phyloP scores from a whole-genome alignment of 2,113 vertebrate species.

The Cottus gobio region DNA sequence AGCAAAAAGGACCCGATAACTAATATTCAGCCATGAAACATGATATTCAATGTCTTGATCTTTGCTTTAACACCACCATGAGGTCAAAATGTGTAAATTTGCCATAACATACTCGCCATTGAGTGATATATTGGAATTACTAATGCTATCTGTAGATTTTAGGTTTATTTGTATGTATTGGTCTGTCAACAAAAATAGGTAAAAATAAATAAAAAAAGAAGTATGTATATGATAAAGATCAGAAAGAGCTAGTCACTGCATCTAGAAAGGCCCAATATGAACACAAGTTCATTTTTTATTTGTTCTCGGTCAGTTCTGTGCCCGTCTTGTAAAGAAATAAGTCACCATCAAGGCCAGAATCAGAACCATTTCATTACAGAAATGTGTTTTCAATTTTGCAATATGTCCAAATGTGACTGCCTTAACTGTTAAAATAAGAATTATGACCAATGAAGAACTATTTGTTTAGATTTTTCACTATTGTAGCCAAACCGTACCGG shows the following conservation, averaged over 20 bases:
- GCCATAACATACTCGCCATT: background rate
- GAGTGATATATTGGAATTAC: background rate
- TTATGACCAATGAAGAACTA: no score
- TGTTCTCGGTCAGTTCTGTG: background rate
- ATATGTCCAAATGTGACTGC: no score
- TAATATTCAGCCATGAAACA: background rate
- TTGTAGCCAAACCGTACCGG: no score
- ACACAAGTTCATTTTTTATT: no score
- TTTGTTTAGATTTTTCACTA: no score
- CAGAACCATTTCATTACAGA: background rate
- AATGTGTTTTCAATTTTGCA: no score
- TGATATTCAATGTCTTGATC: background rate
- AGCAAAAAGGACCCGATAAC: background rate
- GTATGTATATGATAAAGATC: background rate
- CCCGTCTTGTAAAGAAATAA: background rate
- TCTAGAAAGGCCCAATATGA: no score
- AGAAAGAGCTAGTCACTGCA: no score
- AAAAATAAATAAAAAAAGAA: background rate
- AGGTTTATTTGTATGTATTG: background rate
- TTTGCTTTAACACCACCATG: background rate
- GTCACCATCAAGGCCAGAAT: background rate
- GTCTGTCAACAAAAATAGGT: background rate
- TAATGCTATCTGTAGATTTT: background rate
- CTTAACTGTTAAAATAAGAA: no score
- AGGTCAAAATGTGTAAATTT: background rate